phyloP scores from a whole-genome alignment of 2,888 invertebrate genomes.

The Zygaena filipendulae region DNA sequence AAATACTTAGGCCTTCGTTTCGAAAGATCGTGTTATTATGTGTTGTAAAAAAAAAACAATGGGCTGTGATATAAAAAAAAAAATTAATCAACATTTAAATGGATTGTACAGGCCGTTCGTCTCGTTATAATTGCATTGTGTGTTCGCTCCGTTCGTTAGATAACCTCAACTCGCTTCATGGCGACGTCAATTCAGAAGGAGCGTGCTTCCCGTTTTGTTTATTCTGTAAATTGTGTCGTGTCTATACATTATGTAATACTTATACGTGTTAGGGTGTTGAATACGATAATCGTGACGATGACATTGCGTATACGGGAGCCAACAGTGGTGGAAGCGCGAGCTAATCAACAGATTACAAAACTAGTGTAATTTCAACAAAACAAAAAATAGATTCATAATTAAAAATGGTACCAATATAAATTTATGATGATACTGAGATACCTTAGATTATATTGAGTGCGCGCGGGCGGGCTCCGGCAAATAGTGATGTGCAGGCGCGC shows the following conservation, averaged over 20 bases:
- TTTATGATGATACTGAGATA: conserved; percentile 53
- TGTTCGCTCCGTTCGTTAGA: conserved; percentile 33
- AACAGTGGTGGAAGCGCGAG: conserved; percentile 46
- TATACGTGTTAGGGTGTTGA: conserved; percentile 60
- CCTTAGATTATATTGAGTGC: conserved; percentile 53
- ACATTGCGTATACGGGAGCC: conserved; percentile 44
- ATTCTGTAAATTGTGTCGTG: conserved; percentile 44
- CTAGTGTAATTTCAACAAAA: conserved; percentile 70
- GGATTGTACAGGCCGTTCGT: conserved; percentile 77
- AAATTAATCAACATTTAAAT: conserved; percentile 70
- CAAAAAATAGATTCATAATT: conserved; percentile 72
- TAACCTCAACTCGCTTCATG: conserved; percentile 26
- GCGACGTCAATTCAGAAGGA: conserved; percentile 56
- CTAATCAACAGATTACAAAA: conserved; percentile 39
- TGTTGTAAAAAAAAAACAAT: conserved; percentile 80
- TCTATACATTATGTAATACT: conserved; percentile 38
- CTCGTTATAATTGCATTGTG: conserved; percentile 53
- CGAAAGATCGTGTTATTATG: conserved; percentile 59
- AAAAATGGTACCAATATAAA: conserved; percentile 79
- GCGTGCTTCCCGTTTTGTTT: conserved; percentile 49
- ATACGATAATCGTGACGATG: conserved; percentile 44
- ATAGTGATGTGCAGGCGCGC: conserved; percentile 17
- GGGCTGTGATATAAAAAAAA: conserved; percentile 79
- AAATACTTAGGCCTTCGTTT: conserved; percentile 55
- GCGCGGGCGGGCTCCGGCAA: conserved; percentile 35